Evolutionary conservation across 2,888 invertebrate genomes (phyloP).

Genomic region (Antitype chi): DNA sequence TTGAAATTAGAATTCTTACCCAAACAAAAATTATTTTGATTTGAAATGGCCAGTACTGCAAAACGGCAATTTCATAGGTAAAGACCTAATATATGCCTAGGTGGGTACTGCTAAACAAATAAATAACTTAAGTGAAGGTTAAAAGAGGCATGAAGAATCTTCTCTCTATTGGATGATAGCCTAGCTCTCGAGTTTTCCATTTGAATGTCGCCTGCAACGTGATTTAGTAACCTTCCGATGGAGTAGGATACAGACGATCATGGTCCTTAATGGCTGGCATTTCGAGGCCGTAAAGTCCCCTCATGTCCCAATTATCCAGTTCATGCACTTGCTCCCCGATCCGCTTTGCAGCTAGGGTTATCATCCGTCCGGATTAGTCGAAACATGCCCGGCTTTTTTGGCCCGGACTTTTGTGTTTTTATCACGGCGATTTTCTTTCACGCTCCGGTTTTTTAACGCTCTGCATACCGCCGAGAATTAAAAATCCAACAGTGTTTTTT

Average conservation of each 20-base stretch:
- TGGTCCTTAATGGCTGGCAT: constrained; percentile 37
- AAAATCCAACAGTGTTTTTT: too few species aligned
- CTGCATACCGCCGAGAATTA: too few species aligned
- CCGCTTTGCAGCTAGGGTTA: constrained; percentile 42
- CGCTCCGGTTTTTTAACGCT: too few species aligned
- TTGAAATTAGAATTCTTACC: too few species aligned
- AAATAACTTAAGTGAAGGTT: constrained; percentile 27
- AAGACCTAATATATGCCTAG: too few species aligned
- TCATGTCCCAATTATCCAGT: constrained; percentile 70
- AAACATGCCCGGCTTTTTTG: neutral
- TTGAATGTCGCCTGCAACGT: constrained; percentile 29
- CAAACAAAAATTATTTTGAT: too few species aligned
- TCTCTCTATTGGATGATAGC: constrained; percentile 55
- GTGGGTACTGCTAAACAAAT: constrained; percentile 1
- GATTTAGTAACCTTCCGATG: constrained; percentile 55
- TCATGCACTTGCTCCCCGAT: constrained; percentile 58
- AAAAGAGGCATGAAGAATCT: constrained; percentile 20
- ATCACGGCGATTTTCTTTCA: neutral
- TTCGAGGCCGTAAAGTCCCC: constrained; percentile 71
- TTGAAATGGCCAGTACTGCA: too few species aligned
- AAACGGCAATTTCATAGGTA: too few species aligned
- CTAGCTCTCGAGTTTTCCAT: constrained; percentile 43
- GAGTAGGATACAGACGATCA: constrained; percentile 63
- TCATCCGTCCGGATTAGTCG: neutral
- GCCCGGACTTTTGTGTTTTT: neutral